Conservation (phyloP, 2,888 invertebrate species). For the Melipona beecheii region DNA sequence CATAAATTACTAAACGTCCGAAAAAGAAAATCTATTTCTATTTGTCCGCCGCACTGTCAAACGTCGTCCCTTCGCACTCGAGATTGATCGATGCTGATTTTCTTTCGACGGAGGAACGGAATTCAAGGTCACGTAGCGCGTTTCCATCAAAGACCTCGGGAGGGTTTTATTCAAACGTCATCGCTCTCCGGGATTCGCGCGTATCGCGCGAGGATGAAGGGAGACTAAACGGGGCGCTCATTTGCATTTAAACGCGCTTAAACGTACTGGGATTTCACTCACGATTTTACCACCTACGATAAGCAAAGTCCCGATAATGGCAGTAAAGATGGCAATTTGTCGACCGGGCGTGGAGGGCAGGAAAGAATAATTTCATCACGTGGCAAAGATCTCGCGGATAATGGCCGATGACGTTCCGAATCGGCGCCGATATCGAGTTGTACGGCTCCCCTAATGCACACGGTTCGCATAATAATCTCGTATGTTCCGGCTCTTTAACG, state of each 20-base stretch:
- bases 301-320: conserved; percentile 66
- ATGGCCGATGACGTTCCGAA: conserved; percentile 44
- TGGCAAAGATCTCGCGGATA: conserved; percentile 28
- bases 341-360: conserved; percentile 16
- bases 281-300: conserved; percentile 64
- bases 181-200: conserved; percentile 15
- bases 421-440: conserved; percentile 24
- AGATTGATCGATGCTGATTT: background rate
- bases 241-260: conserved; percentile 68
- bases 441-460: conserved; percentile 43
- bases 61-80: background rate
- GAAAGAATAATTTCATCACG: conserved; percentile 53
- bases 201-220: conserved; percentile 16
- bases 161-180: conserved; percentile 48
- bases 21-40: background rate
- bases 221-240: conserved; percentile 36
- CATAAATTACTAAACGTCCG: background rate
- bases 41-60: too few species aligned
- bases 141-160: background rate
- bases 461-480: conserved; percentile 62
- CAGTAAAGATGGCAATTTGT: conserved; percentile 72
- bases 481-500: conserved; percentile 53
- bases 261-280: conserved; percentile 66
- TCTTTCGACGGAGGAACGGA: too few species aligned
- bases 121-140: background rate